Percentiles rank a stretch among this genome's conserved stretches.
Evolutionary conservation across 2,797 vertebrate genomes (phyloP).

Genomic region (Threskiornis aethiopicus): DNA sequence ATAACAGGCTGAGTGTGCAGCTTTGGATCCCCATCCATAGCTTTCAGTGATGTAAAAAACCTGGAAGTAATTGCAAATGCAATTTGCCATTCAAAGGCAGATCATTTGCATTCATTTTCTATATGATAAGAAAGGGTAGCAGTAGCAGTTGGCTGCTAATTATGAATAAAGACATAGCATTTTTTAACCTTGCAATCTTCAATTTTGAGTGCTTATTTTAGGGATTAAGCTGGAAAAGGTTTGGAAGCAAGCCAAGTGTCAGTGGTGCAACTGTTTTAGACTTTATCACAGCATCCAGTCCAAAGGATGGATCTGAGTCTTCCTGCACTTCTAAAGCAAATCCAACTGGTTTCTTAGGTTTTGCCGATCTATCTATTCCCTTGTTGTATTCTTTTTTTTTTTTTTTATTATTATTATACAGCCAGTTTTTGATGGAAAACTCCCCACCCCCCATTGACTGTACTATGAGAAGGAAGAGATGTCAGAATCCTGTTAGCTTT

Average conservation of each 20-base stretch:
- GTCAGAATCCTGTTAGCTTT: background rate
- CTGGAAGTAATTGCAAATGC: background rate
- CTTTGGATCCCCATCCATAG: background rate
- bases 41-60: background rate
- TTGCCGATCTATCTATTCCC: background rate
- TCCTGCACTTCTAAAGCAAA: background rate
- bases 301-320: background rate
- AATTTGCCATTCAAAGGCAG: conserved; percentile 28
- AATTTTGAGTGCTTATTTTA: conserved; percentile 31
- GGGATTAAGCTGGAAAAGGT: conserved; percentile 19
- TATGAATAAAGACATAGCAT: background rate
- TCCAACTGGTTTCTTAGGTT: background rate
- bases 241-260: conserved; percentile 30
- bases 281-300: background rate
- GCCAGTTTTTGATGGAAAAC: background rate
- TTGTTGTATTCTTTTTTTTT: background rate
- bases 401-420: background rate
- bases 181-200: conserved; percentile 3
- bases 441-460: accelerated
- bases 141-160: background rate
- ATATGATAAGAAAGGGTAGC: background rate
- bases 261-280: background rate
- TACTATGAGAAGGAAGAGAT: background rate
- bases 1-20: background rate
- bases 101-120: background rate